Conservation (phyloP, 2,797 vertebrate genomes). For the Notolabrus celidotus region DNA sequence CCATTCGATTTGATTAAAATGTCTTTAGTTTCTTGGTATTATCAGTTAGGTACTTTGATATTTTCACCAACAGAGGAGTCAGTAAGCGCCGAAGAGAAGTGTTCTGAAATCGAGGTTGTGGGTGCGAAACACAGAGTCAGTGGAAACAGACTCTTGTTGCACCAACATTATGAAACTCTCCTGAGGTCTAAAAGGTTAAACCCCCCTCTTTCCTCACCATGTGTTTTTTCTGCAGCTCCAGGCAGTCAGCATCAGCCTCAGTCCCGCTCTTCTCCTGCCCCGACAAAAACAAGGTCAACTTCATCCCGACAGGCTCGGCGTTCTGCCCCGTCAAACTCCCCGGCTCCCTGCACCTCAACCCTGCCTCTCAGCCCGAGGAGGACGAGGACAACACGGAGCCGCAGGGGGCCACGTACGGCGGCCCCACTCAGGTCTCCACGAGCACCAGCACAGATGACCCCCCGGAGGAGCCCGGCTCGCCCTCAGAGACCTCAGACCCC, state of each 20-base stretch:
- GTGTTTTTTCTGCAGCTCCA: conserved; percentile 84
- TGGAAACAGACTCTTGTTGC: no score
- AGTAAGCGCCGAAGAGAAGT: no score
- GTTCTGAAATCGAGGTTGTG: no score
- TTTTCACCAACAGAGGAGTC: no score
- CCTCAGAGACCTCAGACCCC: conserved; percentile 61
- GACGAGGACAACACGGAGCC: conserved; percentile 81
- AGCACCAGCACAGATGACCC: conserved; percentile 91
- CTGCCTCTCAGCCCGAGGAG: conserved; percentile 82
- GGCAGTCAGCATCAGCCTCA: conserved; percentile 89
- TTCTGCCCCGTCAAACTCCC: conserved; percentile 97
- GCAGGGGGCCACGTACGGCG: conserved; percentile 79
- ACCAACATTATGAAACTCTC: no score
- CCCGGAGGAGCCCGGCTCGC: conserved; percentile 72
- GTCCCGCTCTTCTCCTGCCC: conserved; percentile 97
- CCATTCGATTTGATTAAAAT: no score
- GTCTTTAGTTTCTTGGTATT: no score
- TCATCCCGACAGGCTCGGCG: conserved; percentile 96
- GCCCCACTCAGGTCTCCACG: conserved; percentile 91
- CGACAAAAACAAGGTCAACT: conserved; percentile 99
- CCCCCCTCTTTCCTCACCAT: background rate
- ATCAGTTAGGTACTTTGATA: no score
- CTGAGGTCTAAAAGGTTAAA: background rate
- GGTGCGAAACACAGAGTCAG: no score
- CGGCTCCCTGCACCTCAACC: conserved; percentile 86